Percentiles rank a stretch among this genome's conserved stretches.
phyloP scores from a whole-genome alignment of 2,113 vertebrate species.

The Collichthys lucidus region DNA sequence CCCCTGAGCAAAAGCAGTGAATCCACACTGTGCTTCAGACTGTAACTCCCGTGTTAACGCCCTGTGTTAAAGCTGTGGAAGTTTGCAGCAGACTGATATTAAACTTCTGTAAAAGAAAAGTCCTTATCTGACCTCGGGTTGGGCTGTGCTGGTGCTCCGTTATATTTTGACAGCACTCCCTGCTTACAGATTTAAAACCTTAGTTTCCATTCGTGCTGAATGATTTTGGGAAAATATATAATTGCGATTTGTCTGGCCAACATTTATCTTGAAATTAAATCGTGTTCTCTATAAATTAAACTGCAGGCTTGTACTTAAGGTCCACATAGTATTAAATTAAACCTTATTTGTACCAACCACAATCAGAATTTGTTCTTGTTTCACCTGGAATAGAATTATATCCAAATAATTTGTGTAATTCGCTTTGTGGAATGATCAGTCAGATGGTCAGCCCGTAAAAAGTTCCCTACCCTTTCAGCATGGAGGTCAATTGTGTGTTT shows the following conservation, averaged over 20 bases:
- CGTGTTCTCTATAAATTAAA: background rate
- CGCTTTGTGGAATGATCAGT: too few relatives aligned
- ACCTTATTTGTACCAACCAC: background rate
- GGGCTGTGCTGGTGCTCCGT: background rate
- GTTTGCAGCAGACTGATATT: slow-evolving; percentile 17
- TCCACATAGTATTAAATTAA: background rate
- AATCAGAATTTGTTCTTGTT: background rate
- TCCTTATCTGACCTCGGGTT: slow-evolving; percentile 8
- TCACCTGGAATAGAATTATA: background rate
- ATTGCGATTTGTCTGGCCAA: background rate
- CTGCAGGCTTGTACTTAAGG: background rate
- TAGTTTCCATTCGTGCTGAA: background rate
- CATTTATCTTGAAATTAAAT: background rate
- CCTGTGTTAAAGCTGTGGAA: background rate
- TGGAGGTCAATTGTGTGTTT: too few relatives aligned
- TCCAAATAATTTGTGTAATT: too few relatives aligned
- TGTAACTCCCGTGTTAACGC: slow-evolving; percentile 12
- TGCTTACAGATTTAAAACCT: background rate
- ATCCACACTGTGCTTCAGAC: slow-evolving; percentile 8
- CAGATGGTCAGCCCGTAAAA: too few relatives aligned
- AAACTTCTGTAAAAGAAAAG: slow-evolving; percentile 14
- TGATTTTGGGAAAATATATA: background rate
- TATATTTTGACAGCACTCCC: background rate
- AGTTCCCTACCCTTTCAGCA: too few relatives aligned
- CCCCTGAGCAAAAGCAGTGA: slow-evolving; percentile 41